Base-by-base conservation (phyloP, 1,140 invertebrate genomes). In the Polypedilum vanderplanki region DNA sequence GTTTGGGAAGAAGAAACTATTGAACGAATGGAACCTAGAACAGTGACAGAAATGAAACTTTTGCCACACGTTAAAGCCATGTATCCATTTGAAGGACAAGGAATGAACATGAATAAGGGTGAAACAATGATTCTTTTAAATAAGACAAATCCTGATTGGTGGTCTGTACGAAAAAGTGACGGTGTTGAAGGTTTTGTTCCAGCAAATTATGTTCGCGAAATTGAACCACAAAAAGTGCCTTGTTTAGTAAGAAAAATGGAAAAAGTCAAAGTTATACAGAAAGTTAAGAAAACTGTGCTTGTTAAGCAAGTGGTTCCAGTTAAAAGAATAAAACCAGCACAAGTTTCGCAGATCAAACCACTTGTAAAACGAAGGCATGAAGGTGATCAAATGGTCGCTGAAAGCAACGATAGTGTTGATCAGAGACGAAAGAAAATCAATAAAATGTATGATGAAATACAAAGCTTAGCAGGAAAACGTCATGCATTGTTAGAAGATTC, bases 71-170 rank as follows among this genome's bases (percentile, higher is more conserved):
- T 87, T 18, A 79, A 78, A 77, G 90, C 91, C 70, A 83, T 97
- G 22, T 99, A 98, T 84, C 88, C 92, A 2, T 99, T 97, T 85
- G 90, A 87, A 77, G 96, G 96, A 0, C 94, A 98, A 80, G 95
- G 94, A n/a, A 95, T 98, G 85, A 88, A 89, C 22, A 95, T 98
- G 87, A 85, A 85, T 4, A 98, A 98, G 84, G 95, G 94, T 75
- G 95, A 97, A 84, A 89, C 92, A 3, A 94, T 99, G 92, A 91
- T 97, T 79, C 85, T 99, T 1, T 85, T 98, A 73, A 95, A 92
- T 79, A 97, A 97, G 84, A 98, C 95, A 0, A 99, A 98, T 83
- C 88, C 90, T 0, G 98, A 99, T 83, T 99, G 98, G 97, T 99
- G 98, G 98, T 95, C 93, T 78, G 93, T 98, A 4, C 86, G 96